Conservation (phyloP, 2,797 vertebrate genomes). For the Fundulus diaphanus region DNA sequence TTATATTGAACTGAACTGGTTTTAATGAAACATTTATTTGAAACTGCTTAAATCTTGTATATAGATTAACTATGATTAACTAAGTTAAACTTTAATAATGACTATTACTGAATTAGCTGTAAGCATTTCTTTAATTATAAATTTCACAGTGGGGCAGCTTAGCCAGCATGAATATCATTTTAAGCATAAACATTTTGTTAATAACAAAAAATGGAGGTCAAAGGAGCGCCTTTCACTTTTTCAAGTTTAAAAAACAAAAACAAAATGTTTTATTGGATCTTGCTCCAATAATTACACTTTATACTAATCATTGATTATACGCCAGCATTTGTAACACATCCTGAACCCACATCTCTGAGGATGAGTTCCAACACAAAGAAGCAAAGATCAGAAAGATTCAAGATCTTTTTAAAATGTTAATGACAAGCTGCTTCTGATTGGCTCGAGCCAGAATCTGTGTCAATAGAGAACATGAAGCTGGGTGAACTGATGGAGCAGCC, state of each 20-base stretch:
- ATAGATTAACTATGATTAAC: too few species aligned
- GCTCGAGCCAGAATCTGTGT: constrained; percentile 23
- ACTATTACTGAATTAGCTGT: background rate
- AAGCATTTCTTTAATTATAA: background rate
- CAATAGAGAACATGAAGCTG: constrained; percentile 39
- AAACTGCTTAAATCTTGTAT: background rate
- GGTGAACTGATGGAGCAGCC: constrained; percentile 50
- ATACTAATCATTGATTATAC: background rate
- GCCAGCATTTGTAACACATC: background rate
- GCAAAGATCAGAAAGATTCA: background rate
- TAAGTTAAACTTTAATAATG: background rate
- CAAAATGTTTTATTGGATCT: background rate
- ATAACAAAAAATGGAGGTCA: background rate
- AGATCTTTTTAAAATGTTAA: constrained; percentile 33
- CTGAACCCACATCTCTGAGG: background rate
- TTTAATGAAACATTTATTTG: background rate
- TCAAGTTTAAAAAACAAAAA: background rate
- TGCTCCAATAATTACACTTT: background rate
- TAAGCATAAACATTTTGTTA: background rate
- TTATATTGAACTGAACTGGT: background rate
- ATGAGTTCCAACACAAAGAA: background rate
- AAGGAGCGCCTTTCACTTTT: background rate
- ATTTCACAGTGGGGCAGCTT: background rate
- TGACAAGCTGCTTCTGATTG: constrained; percentile 29
- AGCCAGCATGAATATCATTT: background rate